Base-by-base conservation (phyloP, 2,888 invertebrate genomes). In the Xestoiulus laeticollis region DNA sequence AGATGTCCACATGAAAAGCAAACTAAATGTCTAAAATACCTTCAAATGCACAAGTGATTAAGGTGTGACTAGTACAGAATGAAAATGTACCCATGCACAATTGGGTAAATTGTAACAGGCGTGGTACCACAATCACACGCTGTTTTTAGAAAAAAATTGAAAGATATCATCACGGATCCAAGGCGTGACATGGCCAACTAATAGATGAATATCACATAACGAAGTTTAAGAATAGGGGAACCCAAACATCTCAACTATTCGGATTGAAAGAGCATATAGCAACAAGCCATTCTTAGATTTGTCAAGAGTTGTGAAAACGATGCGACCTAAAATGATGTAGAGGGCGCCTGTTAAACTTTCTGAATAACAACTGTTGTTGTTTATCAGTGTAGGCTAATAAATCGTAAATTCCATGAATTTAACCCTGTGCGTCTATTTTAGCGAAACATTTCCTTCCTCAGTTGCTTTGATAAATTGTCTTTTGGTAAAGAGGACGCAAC, bases 361-460 rank as follows among this genome's bases (percentile, higher is more conserved):
- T 12, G 68, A 68, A 68, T 26, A 68, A 68, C 68, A 68, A 68
- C 59, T 59, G 59, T 26, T 10, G 68, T 12, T 68, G 22, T 22
- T 68, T 68, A 26, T 26, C 22, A 12, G 53, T 19, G 19, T 19
- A 53, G 14, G 68, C 68, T 26, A 44, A 68, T 68, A 22, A 68
- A 26, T 26, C 68, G 10, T 68, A 26, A 68, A 68, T 68, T 26
- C 68, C 68, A 26, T 12, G 68, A 68, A n/a, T 59, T 59, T 59
- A 59, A 68, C 68, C 68, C 68, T 22, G 59, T 10, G n/a, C 26
- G 68, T 68, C 68, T 68, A n/a, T 26, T 10, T 68, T 68, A 68
- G 68, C 68, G n/a, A 68, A 68, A 68, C 68, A 68, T n/a, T 68
- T 26, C 68, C 68, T 68, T 68, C 68, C 68, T 68, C n/a, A n/a